Evolutionary conservation across 2,888 invertebrate genomes (phyloP), one percentile per base, ranked within the genome.

Genomic region (Osedax fenrisi): DNA sequence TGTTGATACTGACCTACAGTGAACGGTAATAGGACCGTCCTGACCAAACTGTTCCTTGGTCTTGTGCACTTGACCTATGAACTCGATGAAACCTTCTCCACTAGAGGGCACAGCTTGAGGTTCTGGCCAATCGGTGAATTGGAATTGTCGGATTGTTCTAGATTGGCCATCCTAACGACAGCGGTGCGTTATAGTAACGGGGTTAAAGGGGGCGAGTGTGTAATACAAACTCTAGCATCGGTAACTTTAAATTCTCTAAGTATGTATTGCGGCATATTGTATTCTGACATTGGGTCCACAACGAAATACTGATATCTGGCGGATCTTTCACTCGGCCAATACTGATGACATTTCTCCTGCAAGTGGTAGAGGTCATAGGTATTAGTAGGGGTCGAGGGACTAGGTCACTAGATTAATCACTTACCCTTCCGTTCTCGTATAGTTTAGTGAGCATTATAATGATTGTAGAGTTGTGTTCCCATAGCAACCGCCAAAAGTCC

Each of bases 41-140:
- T 96, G 96, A 3, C 98, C 98, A 85, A 99, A 99, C 85, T 98
- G 97, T 83, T 96, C 95, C 86, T 99, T 98, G 73, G 98, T 98
- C 87, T 97, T 97, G 87, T 99, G 98, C 70, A 99, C 96, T 85
- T 98, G 97, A 3, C 96, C 95, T 80, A 99, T 92, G 86, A 98
- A 98, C 86, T 99, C 97, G 80, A 98, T 96, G 86, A 99, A 98
- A 61, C 94, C 94, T 84, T 98, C 98, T 0, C 95, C 96, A 61
- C 92, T 93, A 85, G 95, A 95, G 5, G 98, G 98, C 41, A 96
- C 95, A 25, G 95, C 87, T 78, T 86, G 84, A 17, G 41, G 41
- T 75, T 87, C 86, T 59, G 87, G 86, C 87, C 86, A 87, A 77
- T 86, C 86, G n/a, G 85, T 85, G 81, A 86, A 87, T 79, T 86